Evolutionary conservation across 2,888 invertebrate genomes (phyloP), one percentile per base, ranked within the genome.

Genomic region (Liodrosophila aerea): DNA sequence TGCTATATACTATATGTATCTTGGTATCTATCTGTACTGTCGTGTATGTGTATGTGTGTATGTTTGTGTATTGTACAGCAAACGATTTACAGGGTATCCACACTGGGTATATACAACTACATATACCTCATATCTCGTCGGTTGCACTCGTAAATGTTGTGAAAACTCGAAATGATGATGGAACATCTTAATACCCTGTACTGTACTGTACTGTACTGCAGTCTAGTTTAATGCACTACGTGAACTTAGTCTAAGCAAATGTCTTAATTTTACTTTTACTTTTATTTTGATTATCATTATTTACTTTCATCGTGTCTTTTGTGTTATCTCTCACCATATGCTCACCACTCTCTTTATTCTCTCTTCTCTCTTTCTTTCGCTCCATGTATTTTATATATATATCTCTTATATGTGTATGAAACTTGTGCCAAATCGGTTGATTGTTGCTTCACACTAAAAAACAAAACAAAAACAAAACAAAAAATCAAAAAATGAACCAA

Each of bases 91-190:
- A n/a, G n/a, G n/a, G n/a, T n/a, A n/a, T n/a, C n/a, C n/a, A n/a
- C n/a, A n/a, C n/a, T n/a, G n/a, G n/a, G n/a, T 33, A 39, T 46
- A 33, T 43, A 29, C 22, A 1, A 12, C 12, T 18, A 11, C 3
- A 1, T 1, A 16, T 8, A 4, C 3, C 22, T 7, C 31, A 52
- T 54, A 51, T 46, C 15, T 52, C 37, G 52, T 47, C 37, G 60
- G 54, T 62, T 61, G 60, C 63, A 76, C 56, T 43, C 11, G n/a
- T 36, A 56, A 30, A 49, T 67, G 70, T 71, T 56, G 73, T 76
- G 29, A 30, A 57, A 37, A 34, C 9, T 46, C 30, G 13, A 22
- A 22, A 22, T 22, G 22, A 22, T 22, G 22, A 22, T 22, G 22
- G n/a, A 4, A 22, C 22, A 22, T 22, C 22, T 2, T 4, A 22